Evolutionary conservation across 2,888 invertebrate species (phyloP).

Genomic region (Mythimna vitellina): DNA sequence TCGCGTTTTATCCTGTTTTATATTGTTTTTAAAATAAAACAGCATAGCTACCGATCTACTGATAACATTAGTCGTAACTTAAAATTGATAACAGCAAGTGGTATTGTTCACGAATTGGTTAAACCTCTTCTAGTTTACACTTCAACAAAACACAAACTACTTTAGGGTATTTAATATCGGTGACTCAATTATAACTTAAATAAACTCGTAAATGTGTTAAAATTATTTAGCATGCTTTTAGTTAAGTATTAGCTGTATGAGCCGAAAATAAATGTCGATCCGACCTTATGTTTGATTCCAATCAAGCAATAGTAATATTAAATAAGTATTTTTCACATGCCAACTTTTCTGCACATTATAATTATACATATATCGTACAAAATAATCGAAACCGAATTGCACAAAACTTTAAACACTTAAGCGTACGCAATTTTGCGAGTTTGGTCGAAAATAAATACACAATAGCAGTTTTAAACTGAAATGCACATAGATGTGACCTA

Average conservation of each 20-base stretch:
- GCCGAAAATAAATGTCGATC: constrained; percentile 19
- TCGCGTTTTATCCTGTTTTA: not conserved
- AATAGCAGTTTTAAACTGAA: not conserved
- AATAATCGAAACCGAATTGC: not conserved
- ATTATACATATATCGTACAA: constrained; percentile 2
- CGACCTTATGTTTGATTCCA: constrained; percentile 21
- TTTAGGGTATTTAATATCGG: not conserved
- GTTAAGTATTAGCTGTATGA: constrained; percentile 26
- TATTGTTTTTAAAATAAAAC: not conserved
- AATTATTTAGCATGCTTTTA: constrained; percentile 36
- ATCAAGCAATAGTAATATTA: constrained; percentile 24
- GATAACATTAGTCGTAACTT: not conserved
- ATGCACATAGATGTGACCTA: not conserved
- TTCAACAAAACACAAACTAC: constrained; percentile 3
- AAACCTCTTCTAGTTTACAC: not conserved
- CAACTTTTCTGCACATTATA: not conserved
- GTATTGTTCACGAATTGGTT: not conserved
- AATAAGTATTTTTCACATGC: not conserved
- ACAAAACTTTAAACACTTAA: not conserved
- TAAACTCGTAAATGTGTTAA: constrained; percentile 15
- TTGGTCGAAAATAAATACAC: not conserved
- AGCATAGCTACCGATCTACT: constrained; percentile 31
- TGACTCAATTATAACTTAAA: constrained; percentile 15
- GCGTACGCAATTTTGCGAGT: not conserved
- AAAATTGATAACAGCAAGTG: constrained; percentile 12